These are phyloP conservation scores for Whitmania pigra DNA, from an alignment of 1,140 invertebrate species.

Conservation along the genomic window DNA sequence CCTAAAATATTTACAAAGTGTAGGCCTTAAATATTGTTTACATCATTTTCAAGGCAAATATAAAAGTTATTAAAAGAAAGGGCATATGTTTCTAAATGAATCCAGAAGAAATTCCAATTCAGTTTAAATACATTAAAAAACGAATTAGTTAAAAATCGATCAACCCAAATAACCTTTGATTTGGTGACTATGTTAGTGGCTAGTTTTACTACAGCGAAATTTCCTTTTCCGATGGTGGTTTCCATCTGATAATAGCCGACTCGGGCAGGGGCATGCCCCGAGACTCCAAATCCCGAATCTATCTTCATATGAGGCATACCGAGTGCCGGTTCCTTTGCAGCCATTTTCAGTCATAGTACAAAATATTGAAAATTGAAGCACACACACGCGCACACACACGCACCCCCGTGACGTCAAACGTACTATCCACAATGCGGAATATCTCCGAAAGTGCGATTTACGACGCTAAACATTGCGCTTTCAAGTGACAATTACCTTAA, in stretches of 20 bases:
- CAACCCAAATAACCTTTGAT: constrained; percentile 59
- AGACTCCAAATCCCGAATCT: constrained; percentile 25
- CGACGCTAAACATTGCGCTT: too few relatives aligned
- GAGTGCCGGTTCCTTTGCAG: constrained; percentile 3
- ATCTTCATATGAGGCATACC: constrained; percentile 24
- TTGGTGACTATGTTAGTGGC: constrained; percentile 85
- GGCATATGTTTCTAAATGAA: too few relatives aligned
- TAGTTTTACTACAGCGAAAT: constrained; percentile 88
- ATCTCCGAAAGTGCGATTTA: too few relatives aligned
- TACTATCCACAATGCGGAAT: background rate
- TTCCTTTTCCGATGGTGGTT: constrained; percentile 88
- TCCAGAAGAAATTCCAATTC: too few relatives aligned
- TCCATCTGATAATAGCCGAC: constrained; percentile 89
- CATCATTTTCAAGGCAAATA: too few relatives aligned
- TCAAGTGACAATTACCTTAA: too few relatives aligned
- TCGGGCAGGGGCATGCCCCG: constrained; percentile 32
- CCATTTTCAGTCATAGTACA: constrained; percentile 13
- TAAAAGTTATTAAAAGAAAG: too few relatives aligned
- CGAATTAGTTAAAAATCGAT: background rate
- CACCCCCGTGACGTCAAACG: constrained; percentile 7
- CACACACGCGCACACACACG: too few relatives aligned
- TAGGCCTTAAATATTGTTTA: background rate
- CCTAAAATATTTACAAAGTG: constrained; percentile 19
- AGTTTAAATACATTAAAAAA: background rate
- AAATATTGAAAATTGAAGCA: constrained; percentile 5